Base-by-base conservation (phyloP, 2,888 invertebrate species). In the Orchesellides sinensis region DNA sequence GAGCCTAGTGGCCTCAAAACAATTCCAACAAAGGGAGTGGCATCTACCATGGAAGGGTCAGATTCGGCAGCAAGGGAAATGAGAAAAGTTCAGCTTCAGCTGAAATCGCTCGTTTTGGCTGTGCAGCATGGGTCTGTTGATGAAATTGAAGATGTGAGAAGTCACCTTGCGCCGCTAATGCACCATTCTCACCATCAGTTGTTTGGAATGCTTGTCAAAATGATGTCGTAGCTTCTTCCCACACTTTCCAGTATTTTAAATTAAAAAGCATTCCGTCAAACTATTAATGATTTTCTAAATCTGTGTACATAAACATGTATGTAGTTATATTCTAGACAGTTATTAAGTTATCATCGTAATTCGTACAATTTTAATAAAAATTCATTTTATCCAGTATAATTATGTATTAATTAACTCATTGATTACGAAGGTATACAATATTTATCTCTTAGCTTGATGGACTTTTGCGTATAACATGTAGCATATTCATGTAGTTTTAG, bases 101-200 rank as follows among this genome's bases (percentile, higher is more conserved):
- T 88, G 0, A 87, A 87, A 73, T 87, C 88, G 2, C 72, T 88
- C 0, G 87, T 87, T 1, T 23, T 87, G 14, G 87, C 86, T 0
- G 85, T 87, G 4, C 84, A 88, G 32, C 83, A 86, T 61, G 84
- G 84, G 0, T 85, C 85, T 17, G 61, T 83, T 1, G 73, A 80
- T 10, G 86, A 86, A 75, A 80, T 88, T 17, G 75, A 83, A 47
- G 45, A 56, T 14, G 85, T 87, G 3, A 47, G 81, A 47, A 82
- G 84, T 73, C 59, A 77, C 49, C 63, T 88, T 0, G 79, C 84
- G 14, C 84, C 83, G 0, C 29, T 81, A 12, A 78, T 87, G 25
- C 59, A 78, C 14, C 84, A 86, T 35, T 83, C 77, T 32, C 86
- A 87, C 49, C 83, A 84, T 23, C 80, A 86, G 45, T 68, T 88